Evolutionary conservation across 2,797 vertebrate genomes (phyloP), one percentile per base, ranked within the genome.

Genomic region (Hypotaenidia philippensis): DNA sequence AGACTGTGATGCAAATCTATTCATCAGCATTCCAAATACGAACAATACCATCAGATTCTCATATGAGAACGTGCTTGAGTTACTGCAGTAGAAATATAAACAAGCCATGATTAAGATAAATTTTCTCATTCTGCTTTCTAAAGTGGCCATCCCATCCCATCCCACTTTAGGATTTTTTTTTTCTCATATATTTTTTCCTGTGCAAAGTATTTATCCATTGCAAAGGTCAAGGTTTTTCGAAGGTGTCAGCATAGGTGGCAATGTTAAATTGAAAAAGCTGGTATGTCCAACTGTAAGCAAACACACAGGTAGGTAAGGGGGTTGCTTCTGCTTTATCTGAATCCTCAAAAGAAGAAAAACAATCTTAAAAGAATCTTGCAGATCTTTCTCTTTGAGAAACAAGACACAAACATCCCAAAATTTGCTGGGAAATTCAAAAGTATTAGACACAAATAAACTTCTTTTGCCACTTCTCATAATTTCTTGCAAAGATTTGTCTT

Each of bases 281-380:
- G 1, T 20, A 26, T 10, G 29, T 21, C 75, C 66, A 60, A 44
- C 47, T 82, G 26, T 41, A 55, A 59, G 14, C 23, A 34, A 87
- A 66, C 4, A 26, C 15, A 20, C 1, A 27, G 6, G 1, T 10
- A 11, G 8, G 5, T 6, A 6, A 56, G 8, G 13, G 21, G 22
- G 4, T 50, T 19, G 3, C 16, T 87, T 84, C 27, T 75, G 31
- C 27, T 79, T 41, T 76, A 14, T 81, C 49, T 66, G 29, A 69
- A 63, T 69, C n/a, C 10, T 71, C 40, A 38, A 34, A 78, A 90
- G 13, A 47, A 7, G 20, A 64, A 3, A 36, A 61, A 65, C 0
- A 0, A 49, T 69, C 49, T 86, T 13, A 29, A 68, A 91, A 91
- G 25, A 57, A 74, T 66, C 52, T 66, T 53, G 25, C 9, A 36